Base-by-base conservation (phyloP, 2,797 vertebrate genomes). In the Remorina albescens region DNA sequence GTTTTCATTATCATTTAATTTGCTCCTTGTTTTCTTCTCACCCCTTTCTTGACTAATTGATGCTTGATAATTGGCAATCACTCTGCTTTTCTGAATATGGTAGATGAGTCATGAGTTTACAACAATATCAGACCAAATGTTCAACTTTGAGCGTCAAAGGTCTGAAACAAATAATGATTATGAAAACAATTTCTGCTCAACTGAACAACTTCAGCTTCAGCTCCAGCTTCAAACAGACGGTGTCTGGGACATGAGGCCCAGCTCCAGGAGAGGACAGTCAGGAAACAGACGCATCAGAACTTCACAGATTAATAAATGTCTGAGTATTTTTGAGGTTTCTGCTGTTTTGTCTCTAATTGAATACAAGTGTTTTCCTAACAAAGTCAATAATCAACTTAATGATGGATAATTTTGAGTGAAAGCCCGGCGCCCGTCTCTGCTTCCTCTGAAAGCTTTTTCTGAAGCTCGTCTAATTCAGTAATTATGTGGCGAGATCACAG, bases 401-500 rank as follows among this genome's bases (percentile, higher is more conserved):
- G 37, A 32, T 2, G 23, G 28, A 25, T 65, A 65, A 58, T 62
- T 49, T 47, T 67, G 5, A 42, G 6, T 36, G 41, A 23, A 49
- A 42, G 60, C 41, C 36, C 2, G 0, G 2, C 13, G 55, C 61
- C 28, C 13, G 56, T 56, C 37, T 61, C 13, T 0, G 25, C 51
- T 0, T 67, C 42, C 11, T 11, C 34, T 32, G 32, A 34, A 51
- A 68, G 59, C 37, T 37, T 15, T 49, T 67, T 71, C 21, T 34
- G 54, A 54, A 67, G 2, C 55, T 47, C 61, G 18, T 36, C 36
- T 79, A 53, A 73, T 73, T 73, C 46, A 67, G 65, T 69, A 62
- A 80, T 80, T 62, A 59, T 77, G 70, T 8, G 26, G 61, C 51
- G 62, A 44, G 77, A 77, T 77, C 77, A 25, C 64, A 80, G 56